A percentile compares a stretch with the other conserved stretches of the same genome.
Conservation (phyloP, 1,140 invertebrate genomes). For the Druon quercuslanigerum region DNA sequence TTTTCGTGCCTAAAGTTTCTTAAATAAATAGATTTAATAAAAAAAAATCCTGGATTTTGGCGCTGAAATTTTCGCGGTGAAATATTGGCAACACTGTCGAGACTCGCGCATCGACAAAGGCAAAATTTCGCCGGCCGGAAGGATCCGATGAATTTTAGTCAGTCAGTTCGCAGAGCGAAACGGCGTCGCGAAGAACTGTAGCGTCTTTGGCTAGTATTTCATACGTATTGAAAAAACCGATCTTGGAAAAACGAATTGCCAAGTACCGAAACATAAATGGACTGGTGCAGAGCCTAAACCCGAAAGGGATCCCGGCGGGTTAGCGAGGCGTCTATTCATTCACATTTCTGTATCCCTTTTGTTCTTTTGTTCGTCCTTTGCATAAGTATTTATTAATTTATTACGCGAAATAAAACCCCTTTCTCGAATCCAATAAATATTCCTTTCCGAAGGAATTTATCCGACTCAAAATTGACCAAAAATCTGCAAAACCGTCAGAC, state of each 20-base stretch:
- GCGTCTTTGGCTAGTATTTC: too few relatives aligned
- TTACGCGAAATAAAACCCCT: slow-evolving; percentile 11
- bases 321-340: not conserved
- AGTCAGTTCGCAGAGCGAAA: slow-evolving; percentile 53
- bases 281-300: slow-evolving; percentile 35
- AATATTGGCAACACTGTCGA: slow-evolving; percentile 3
- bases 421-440: not conserved
- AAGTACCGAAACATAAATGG: slow-evolving; percentile 40
- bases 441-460: not conserved
- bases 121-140: slow-evolving; percentile 24
- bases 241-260: not conserved
- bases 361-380: slow-evolving; percentile 5
- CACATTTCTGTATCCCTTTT: slow-evolving; percentile 24
- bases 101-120: not conserved
- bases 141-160: slow-evolving; percentile 40
- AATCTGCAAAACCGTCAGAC: too few relatives aligned
- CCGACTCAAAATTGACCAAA: not conserved
- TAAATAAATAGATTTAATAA: not conserved
- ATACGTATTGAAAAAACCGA: not conserved
- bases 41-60: not conserved
- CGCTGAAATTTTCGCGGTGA: not conserved
- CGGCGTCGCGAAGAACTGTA: slow-evolving; percentile 46
- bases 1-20: too few relatives aligned
- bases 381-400: slow-evolving; percentile 25
- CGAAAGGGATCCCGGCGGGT: slow-evolving; percentile 1